These are phyloP conservation scores for Sandelia bainsii DNA, from an alignment of 2,797 vertebrate species.

Conservation along the genomic window DNA sequence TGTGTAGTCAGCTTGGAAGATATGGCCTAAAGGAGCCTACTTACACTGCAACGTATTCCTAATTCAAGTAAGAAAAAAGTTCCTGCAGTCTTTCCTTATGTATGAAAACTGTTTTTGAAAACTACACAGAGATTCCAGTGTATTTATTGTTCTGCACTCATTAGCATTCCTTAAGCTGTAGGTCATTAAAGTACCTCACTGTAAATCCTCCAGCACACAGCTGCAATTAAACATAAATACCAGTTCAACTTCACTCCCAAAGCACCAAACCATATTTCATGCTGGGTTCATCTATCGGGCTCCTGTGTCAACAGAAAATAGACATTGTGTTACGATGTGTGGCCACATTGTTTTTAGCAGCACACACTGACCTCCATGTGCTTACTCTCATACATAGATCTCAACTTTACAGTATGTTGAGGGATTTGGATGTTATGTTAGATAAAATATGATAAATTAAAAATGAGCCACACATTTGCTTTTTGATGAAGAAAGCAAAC, in stretches of 20 bases:
- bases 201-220: constrained; percentile 48
- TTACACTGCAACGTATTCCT: constrained; percentile 34
- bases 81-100: constrained; percentile 25
- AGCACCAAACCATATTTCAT: constrained; percentile 59
- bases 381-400: constrained; percentile 20
- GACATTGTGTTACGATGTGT: constrained; percentile 32
- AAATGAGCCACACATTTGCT: constrained; percentile 58
- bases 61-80: constrained; percentile 27
- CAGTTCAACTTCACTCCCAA: constrained; percentile 51
- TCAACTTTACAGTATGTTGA: constrained; percentile 48
- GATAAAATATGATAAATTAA: constrained; percentile 53
- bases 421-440: constrained; percentile 46
- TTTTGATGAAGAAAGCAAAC: not conserved
- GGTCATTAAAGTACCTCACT: constrained; percentile 50
- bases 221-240: constrained; percentile 70
- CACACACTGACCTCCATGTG: constrained; percentile 38
- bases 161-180: constrained; percentile 61
- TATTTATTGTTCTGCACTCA: constrained; percentile 41
- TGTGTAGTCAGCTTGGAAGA: constrained; percentile 6
- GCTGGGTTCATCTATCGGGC: constrained; percentile 50
- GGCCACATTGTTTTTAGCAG: constrained; percentile 42
- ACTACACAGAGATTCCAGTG: constrained; percentile 21
- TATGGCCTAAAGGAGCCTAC: constrained; percentile 19
- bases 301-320: constrained; percentile 60
- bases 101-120: constrained; percentile 24